phyloP scores from a whole-genome alignment of 1,140 invertebrate species.

The Euschistus heros region DNA sequence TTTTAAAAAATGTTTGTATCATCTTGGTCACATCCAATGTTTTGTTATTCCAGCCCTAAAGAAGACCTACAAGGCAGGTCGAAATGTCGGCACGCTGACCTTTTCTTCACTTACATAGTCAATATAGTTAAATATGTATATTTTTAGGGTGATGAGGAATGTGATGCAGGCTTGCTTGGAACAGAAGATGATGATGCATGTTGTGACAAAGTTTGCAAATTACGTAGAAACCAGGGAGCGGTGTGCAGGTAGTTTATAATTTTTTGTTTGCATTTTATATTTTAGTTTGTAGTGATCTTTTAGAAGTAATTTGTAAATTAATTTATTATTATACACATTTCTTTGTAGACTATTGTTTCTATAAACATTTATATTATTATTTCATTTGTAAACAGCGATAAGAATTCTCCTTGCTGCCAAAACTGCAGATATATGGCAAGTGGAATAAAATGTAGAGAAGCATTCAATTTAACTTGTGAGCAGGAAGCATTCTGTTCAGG shows the following conservation, averaged over 20 bases:
- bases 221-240: slow-evolving; percentile 65
- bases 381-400: slow-evolving; percentile 55
- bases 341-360: no score
- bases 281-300: no score
- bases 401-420: slow-evolving; percentile 88
- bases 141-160: slow-evolving; percentile 72
- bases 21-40: no score
- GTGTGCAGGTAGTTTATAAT: slow-evolving; percentile 56
- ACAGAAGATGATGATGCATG: slow-evolving; percentile 85
- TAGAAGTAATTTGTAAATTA: no score
- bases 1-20: no score
- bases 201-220: slow-evolving; percentile 84
- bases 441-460: slow-evolving; percentile 73
- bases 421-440: slow-evolving; percentile 73
- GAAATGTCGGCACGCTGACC: no score
- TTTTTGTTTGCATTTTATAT: no score
- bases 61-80: no score
- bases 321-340: no score
- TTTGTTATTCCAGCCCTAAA: no score
- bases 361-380: background rate
- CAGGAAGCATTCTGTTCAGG: slow-evolving; percentile 73
- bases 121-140: no score
- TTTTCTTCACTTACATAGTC: no score
- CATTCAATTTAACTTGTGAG: slow-evolving; percentile 80
- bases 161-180: slow-evolving; percentile 82